A percentile compares a stretch with the other conserved stretches of the same genome.
Evolutionary conservation across 2,888 invertebrate species (phyloP).

Genomic region (Scaptomyza caliginosa): DNA sequence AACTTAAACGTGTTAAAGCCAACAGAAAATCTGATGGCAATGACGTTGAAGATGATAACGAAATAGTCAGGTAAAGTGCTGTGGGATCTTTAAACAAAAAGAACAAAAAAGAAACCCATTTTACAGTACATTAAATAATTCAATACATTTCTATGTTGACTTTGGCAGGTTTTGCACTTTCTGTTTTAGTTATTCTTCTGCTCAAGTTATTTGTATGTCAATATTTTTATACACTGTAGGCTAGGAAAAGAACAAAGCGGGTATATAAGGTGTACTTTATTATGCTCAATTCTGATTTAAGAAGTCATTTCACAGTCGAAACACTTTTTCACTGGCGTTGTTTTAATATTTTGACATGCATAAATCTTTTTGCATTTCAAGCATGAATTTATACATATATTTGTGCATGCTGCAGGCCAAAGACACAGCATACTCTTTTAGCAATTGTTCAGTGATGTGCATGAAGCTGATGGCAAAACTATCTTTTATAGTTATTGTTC

Average conservation of each 20-base stretch:
- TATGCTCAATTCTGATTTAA: no score
- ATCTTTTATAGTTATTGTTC: constrained; percentile 1
- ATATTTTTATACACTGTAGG: neutral
- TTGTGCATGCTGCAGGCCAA: constrained; percentile 15
- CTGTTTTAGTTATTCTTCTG: constrained; percentile 3
- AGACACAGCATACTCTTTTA: neutral
- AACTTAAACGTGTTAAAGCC: constrained; percentile 27
- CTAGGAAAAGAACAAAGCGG: no score
- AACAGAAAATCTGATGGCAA: constrained; percentile 11
- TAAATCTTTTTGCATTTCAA: constrained; percentile 11
- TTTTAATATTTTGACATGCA: constrained; percentile 15
- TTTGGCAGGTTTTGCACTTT: constrained; percentile 14
- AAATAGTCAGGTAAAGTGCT: neutral
- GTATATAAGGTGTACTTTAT: no score
- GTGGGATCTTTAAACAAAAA: neutral
- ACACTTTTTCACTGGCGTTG: neutral
- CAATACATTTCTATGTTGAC: constrained; percentile 14
- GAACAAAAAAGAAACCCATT: neutral
- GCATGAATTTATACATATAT: constrained; percentile 13
- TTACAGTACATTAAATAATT: constrained; percentile 25
- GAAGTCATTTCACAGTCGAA: neutral
- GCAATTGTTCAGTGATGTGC: constrained; percentile 25
- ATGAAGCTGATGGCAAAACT: constrained; percentile 19
- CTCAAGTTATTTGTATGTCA: neutral
- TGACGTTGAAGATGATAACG: neutral